phyloP scores from a whole-genome alignment of 1,140 invertebrate species.

The Rhopalosiphum maidis region DNA sequence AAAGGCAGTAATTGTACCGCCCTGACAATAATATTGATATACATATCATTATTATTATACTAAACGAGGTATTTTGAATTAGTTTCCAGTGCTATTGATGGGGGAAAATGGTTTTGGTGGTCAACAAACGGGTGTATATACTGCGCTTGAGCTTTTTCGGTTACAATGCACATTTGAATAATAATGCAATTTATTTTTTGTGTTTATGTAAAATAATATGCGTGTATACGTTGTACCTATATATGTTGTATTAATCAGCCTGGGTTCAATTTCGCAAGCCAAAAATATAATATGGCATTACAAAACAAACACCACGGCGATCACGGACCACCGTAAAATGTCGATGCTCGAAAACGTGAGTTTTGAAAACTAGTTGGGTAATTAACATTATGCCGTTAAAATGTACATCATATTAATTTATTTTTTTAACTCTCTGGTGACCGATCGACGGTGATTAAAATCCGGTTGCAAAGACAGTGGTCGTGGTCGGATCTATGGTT shows the following conservation, averaged over 20 bases:
- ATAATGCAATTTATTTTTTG: constrained; percentile 15
- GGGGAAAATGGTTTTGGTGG: neutral
- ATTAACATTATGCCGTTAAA: neutral
- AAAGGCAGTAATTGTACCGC: neutral
- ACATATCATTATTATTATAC: neutral
- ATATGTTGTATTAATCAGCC: neutral
- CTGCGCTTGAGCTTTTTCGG: neutral
- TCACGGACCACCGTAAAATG: constrained; percentile 3
- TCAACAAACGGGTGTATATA: neutral
- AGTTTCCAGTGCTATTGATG: neutral
- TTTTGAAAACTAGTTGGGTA: neutral
- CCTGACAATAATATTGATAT: neutral
- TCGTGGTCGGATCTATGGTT: neutral
- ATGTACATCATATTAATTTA: neutral
- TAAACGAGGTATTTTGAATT: neutral
- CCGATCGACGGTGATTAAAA: neutral
- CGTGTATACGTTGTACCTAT: constrained; percentile 13
- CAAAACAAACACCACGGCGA: neutral
- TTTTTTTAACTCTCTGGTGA: neutral
- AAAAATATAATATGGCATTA: neutral
- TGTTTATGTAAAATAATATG: constrained; percentile 4
- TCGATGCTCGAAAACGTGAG: neutral
- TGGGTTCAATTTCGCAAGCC: neutral
- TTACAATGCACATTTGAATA: neutral
- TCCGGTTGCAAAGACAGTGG: neutral